Evolutionary conservation across 1,140 invertebrate species (phyloP).

Genomic region (Colletes latitarsis): DNA sequence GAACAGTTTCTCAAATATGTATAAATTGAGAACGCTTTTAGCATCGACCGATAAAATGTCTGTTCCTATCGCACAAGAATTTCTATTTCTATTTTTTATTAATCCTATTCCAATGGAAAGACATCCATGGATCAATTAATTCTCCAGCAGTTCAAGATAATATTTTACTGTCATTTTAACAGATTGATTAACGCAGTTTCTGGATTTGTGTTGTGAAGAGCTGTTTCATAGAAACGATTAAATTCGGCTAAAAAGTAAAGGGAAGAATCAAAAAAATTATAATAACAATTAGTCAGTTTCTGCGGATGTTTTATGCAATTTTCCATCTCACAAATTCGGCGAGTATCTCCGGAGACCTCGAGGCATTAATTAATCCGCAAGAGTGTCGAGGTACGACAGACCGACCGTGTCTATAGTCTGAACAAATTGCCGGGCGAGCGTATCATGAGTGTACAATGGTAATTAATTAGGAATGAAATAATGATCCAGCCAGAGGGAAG

Average conservation of each 20-base stretch:
- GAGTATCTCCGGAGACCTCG: slow-evolving; percentile 37
- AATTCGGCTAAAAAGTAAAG: background rate
- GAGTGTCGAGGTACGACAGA: slow-evolving; percentile 17
- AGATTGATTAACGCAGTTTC: no score
- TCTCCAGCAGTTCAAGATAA: no score
- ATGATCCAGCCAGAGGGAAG: slow-evolving; percentile 32
- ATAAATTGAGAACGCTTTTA: no score
- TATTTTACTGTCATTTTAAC: no score
- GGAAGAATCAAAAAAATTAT: background rate
- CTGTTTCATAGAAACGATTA: background rate
- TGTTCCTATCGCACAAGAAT: no score
- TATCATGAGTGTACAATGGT: slow-evolving; percentile 18
- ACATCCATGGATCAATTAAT: no score
- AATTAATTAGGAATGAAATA: slow-evolving; percentile 53
- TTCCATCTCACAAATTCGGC: slow-evolving; percentile 26
- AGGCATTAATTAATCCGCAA: slow-evolving; percentile 50
- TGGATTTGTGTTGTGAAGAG: no score
- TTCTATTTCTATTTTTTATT: no score
- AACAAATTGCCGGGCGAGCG: slow-evolving; percentile 34
- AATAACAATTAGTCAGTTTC: slow-evolving; percentile 19
- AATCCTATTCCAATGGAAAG: no score
- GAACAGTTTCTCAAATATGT: no score
- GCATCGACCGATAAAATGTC: no score
- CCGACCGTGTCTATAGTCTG: background rate
- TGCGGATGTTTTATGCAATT: slow-evolving; percentile 40